These are phyloP conservation scores for Andricus grossulariae DNA, from an alignment of 1,140 invertebrate species.

Conservation along the genomic window DNA sequence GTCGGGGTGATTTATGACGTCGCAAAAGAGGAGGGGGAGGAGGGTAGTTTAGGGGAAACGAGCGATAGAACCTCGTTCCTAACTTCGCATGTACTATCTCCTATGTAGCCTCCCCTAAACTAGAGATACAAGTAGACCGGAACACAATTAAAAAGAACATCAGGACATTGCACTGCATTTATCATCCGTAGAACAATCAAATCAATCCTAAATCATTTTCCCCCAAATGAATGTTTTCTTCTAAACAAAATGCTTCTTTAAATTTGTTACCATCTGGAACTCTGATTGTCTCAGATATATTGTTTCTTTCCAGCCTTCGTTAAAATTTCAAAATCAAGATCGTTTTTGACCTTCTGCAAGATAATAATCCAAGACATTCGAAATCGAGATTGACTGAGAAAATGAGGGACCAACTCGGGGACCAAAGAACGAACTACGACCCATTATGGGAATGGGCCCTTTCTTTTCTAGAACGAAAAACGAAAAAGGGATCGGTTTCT, in stretches of 20 bases:
- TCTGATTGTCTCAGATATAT: too few species aligned
- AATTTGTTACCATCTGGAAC: too few species aligned
- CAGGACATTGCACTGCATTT: background rate
- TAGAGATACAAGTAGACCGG: background rate
- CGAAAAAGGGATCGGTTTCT: slow-evolving; percentile 29
- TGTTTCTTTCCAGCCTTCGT: too few species aligned
- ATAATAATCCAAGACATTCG: slow-evolving; percentile 22
- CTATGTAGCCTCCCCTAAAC: slow-evolving; percentile 24
- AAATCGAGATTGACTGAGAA: slow-evolving; percentile 38
- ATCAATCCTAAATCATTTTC: background rate
- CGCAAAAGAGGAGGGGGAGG: slow-evolving; percentile 46
- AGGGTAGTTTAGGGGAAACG: background rate
- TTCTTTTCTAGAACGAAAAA: slow-evolving; percentile 21
- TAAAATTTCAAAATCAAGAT: too few species aligned
- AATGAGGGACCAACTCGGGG: slow-evolving; percentile 26
- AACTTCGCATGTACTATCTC: background rate
- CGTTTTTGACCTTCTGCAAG: background rate
- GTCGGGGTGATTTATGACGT: slow-evolving; percentile 77
- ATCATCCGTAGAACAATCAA: background rate
- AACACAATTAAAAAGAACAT: background rate
- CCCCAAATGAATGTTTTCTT: background rate
- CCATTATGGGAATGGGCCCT: slow-evolving; percentile 32
- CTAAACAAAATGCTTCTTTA: too few species aligned
- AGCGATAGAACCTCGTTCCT: slow-evolving; percentile 34
- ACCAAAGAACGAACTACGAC: slow-evolving; percentile 20